phyloP scores from a whole-genome alignment of 2,888 invertebrate genomes.

The Hypomecis punctinalis region DNA sequence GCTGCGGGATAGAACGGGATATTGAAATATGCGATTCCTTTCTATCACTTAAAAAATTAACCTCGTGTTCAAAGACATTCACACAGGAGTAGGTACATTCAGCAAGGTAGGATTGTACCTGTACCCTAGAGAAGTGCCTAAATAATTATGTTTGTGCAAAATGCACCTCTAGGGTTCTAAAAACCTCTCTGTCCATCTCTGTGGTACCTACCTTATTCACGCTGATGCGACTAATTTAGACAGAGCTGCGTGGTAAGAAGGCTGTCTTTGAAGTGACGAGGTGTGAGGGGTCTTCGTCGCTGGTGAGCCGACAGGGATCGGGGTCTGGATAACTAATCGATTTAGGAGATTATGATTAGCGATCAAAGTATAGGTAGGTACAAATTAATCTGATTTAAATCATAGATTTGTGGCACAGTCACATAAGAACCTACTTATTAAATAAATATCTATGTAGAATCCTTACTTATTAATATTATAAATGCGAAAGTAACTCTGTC shows the following conservation, averaged over 20 bases:
- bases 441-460: neutral
- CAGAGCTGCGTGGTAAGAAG: conserved; percentile 7
- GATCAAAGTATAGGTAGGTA: conserved; percentile 7
- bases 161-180: too few species aligned
- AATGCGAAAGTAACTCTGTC: too few species aligned
- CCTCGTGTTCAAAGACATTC: too few species aligned
- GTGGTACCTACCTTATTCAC: conserved; percentile 10
- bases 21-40: too few species aligned
- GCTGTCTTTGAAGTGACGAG: conserved; percentile 7
- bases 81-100: too few species aligned
- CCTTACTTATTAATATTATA: neutral
- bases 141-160: too few species aligned
- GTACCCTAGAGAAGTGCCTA: too few species aligned
- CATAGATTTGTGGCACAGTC: neutral
- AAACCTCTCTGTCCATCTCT: too few species aligned
- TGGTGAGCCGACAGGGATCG: conserved; percentile 5
- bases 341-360: conserved; percentile 43
- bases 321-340: conserved; percentile 40
- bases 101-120: too few species aligned
- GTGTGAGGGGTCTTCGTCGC: conserved; percentile 1
- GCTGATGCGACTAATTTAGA: conserved; percentile 11
- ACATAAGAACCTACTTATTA: neutral
- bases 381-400: too few species aligned
- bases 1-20: too few species aligned
- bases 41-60: too few species aligned